These are phyloP conservation scores for Anser brachyrhynchus DNA, from an alignment of 2,113 vertebrate genomes.

Conservation along the genomic window DNA sequence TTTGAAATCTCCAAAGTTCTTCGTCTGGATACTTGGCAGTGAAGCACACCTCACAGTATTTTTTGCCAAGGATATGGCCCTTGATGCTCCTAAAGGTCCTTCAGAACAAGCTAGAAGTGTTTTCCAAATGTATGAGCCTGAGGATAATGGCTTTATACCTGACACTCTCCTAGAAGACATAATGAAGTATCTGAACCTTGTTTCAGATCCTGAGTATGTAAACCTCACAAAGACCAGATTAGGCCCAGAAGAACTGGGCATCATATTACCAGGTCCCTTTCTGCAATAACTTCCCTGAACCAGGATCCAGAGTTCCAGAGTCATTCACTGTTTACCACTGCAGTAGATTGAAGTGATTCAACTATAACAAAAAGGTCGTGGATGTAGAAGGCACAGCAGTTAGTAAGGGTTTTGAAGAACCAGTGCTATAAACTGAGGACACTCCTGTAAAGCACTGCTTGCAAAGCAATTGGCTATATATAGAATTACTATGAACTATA, in stretches of 20 bases:
- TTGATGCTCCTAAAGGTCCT: not conserved
- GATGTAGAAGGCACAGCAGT: constrained; percentile 89
- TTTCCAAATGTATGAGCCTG: not conserved
- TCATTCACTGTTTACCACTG: no score
- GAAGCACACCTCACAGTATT: constrained; percentile 84
- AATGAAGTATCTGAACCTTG: constrained; percentile 92
- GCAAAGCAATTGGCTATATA: constrained; percentile 91
- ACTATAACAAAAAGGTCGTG: constrained; percentile 76
- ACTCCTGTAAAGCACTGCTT: constrained; percentile 92
- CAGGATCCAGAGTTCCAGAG: not conserved
- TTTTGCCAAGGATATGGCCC: not conserved
- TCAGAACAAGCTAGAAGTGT: not conserved
- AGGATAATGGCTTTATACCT: constrained; percentile 91
- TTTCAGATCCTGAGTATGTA: constrained; percentile 92
- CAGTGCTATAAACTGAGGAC: constrained; percentile 91
- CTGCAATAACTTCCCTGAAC: constrained; percentile 92
- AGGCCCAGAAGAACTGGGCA: constrained; percentile 91
- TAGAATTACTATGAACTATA: constrained; percentile 90
- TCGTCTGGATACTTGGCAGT: constrained; percentile 99
- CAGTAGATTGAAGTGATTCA: no score
- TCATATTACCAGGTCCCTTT: constrained; percentile 90
- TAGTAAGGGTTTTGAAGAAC: constrained; percentile 90
- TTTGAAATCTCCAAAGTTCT: constrained; percentile 97
- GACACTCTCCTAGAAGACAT: constrained; percentile 89
- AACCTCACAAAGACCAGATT: constrained; percentile 92